A percentile compares a stretch with the other conserved stretches of the same genome.
Conservation (phyloP, 2,888 invertebrate genomes). For the Endomychus coccineus region DNA sequence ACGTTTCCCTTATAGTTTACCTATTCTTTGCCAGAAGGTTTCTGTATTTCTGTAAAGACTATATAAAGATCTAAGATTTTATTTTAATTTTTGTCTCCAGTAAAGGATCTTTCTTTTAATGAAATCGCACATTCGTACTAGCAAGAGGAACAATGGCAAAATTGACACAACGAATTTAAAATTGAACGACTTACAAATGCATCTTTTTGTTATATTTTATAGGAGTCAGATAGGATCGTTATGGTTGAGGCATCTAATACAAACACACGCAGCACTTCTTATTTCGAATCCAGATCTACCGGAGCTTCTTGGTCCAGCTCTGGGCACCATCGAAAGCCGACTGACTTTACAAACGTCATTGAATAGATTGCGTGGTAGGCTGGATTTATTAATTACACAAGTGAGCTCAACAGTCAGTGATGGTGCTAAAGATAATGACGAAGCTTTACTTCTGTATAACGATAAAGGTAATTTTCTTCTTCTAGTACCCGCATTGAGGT, state of each 20-base stretch:
- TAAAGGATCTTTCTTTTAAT: too few relatives aligned
- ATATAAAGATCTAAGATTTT: too few relatives aligned
- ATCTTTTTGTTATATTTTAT: too few relatives aligned
- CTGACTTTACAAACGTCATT: constrained; percentile 48
- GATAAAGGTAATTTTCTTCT: constrained; percentile 53
- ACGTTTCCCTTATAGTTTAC: too few relatives aligned
- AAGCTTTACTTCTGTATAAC: constrained; percentile 48
- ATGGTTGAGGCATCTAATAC: constrained; percentile 55
- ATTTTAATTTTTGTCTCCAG: too few relatives aligned
- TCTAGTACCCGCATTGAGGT: too few relatives aligned
- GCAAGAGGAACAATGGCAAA: too few relatives aligned
- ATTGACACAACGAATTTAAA: too few relatives aligned
- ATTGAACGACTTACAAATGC: too few relatives aligned
- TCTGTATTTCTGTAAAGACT: too few relatives aligned
- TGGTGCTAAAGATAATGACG: constrained; percentile 39
- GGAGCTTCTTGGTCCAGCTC: constrained; percentile 49
- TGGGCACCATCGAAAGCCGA: constrained; percentile 52
- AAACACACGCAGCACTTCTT: constrained; percentile 54
- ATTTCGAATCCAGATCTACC: constrained; percentile 55
- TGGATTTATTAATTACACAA: constrained; percentile 53
- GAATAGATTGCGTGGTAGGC: constrained; percentile 52
- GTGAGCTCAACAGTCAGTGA: constrained; percentile 37
- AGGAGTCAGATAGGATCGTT: constrained; percentile 49
- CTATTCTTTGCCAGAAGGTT: too few relatives aligned
- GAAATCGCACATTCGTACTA: too few relatives aligned